Base-by-base conservation (phyloP, 2,797 vertebrate genomes). In the Brachyrhaphis roseni region DNA sequence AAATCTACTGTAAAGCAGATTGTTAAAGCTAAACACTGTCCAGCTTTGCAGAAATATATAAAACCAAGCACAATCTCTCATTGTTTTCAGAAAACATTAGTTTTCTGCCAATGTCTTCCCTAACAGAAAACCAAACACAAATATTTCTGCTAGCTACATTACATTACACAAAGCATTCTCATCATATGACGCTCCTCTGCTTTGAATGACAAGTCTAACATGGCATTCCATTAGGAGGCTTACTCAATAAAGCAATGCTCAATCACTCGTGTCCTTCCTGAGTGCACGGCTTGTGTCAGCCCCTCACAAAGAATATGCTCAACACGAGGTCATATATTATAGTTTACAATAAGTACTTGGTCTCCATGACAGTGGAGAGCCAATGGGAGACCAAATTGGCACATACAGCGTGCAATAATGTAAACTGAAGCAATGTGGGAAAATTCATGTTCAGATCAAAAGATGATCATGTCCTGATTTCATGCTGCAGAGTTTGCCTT, bases 51-150 rank as follows among this genome's bases (percentile, higher is more conserved):
- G 16, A 66, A 41, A 41, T 18, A 36, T 41, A 68, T 28, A 71
- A 71, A 28, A 71, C 26, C 13, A 3, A 28, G 91, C 90, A 90
- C 84, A 90, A 92, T 92, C 88, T 89, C 86, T 82, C 83, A 83
- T 91, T 89, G 88, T 94, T 84, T 82, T 82, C 49, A 51, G 20
- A 51, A 51, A 91, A 88, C 91, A 84, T 89, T 3, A 3, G 49
- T 51, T 51, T 51, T 51, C 8, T 51, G 91, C 90, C 93, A 94
- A 93, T 94, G 93, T 90, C 92, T 86, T 92, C 91, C 92, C 93
- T 92, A 95, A 92, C 93, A 95, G 91, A 92, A 93, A 94, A 92
- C 91, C 91, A 94, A 94, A 92, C 93, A 90, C 83, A 47, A 82
- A 93, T 53, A 53, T 85, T 87, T 72, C 84, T 91, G 90, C 82